Base-by-base conservation (phyloP, 2,888 invertebrate genomes). In the Psylliodes chrysocephalus region DNA sequence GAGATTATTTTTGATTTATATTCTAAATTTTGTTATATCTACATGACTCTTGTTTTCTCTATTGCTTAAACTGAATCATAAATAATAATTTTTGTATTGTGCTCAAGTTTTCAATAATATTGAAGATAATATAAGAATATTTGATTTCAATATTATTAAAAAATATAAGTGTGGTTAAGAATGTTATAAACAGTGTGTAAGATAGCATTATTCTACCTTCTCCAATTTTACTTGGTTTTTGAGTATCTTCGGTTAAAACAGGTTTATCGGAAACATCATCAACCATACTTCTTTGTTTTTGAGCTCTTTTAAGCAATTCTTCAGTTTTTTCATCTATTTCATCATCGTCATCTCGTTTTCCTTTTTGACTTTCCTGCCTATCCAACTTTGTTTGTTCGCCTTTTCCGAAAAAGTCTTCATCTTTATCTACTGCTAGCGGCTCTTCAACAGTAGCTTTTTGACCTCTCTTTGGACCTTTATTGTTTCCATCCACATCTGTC, bases 261-360 rank as follows among this genome's bases (percentile, higher is more conserved):
- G 69, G 59, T 62, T 74, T 86, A 77, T 87, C 85, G 64, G 89
- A 83, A 73, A 90, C 89, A 81, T 91, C 90, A 72, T 88, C 89
- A 75, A 91, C 84, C 74, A 89, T 86, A 81, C 88, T 90, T 79
- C 90, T 86, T 80, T 91, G 90, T 75, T 86, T 86, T 79, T 89
- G 86, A 70, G 90, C 88, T 74, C 89, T 85, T 79, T 83, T 86
- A 49, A 91, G 82, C 61, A 91, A 83, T 63, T 86, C 88, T 79
- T 89, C 89, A 73, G 90, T 81, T 71, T 86, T 87, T 57, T 86
- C 86, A 74, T 89, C 88, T 12, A 81, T 79, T 57, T 83, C 84
- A 60, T 87, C 87, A 63, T 86, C 87, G 63, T 83, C 83, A 8
- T 85, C 82, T 49, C 67, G 71, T 46, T 71, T 67, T 14, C 75